phyloP scores from a whole-genome alignment of 2,113 vertebrate species.

The Ptyas mucosa region DNA sequence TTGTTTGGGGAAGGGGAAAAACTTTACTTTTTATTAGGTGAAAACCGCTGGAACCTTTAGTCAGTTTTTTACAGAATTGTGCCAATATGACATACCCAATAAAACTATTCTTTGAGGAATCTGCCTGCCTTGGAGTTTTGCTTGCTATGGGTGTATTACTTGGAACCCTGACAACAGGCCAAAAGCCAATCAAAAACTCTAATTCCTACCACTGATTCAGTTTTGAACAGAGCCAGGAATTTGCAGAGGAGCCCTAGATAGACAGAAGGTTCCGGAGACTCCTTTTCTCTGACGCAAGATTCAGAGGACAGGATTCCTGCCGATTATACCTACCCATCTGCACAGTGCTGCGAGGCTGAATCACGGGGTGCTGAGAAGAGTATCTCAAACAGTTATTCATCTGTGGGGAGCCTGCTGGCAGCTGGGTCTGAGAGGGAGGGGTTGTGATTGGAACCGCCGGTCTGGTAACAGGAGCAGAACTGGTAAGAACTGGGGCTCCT shows the following conservation, averaged over 20 bases:
- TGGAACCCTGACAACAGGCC: too few relatives aligned
- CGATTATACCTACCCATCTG: slow-evolving; percentile 77
- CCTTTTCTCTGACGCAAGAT: neutral
- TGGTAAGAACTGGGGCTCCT: slow-evolving; percentile 67
- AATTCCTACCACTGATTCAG: neutral
- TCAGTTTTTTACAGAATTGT: too few relatives aligned
- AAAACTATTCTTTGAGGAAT: too few relatives aligned
- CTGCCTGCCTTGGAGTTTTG: too few relatives aligned
- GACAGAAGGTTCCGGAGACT: fast-evolving
- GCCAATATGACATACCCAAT: too few relatives aligned
- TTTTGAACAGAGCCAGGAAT: neutral
- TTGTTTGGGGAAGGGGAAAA: too few relatives aligned
- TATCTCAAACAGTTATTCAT: slow-evolving; percentile 81
- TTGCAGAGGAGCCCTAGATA: neutral
- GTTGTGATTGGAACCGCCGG: slow-evolving; percentile 71
- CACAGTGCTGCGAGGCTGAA: slow-evolving; percentile 76
- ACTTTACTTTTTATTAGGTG: too few relatives aligned
- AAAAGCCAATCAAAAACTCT: slow-evolving; percentile 13
- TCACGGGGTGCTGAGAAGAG: slow-evolving; percentile 72
- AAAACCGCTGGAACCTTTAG: too few relatives aligned
- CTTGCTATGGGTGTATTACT: too few relatives aligned
- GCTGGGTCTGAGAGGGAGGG: slow-evolving; percentile 70
- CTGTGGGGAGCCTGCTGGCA: slow-evolving; percentile 75
- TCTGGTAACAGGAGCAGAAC: slow-evolving; percentile 66
- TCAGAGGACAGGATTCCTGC: fast-evolving